phyloP scores from a whole-genome alignment of 2,888 invertebrate species.

The Acholoe squamosa region DNA sequence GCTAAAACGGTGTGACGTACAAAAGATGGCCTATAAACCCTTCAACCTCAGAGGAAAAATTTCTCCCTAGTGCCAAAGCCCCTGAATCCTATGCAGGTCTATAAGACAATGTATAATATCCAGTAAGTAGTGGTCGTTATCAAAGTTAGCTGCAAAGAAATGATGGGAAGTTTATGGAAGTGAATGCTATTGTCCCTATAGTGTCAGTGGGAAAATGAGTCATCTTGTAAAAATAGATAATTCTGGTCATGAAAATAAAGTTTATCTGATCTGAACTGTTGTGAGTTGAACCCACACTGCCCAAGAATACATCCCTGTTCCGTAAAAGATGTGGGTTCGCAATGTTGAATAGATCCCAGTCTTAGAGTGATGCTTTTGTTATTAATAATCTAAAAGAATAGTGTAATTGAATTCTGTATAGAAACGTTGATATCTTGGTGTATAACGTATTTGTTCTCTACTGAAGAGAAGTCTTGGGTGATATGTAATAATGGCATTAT shows the following conservation, averaged over 20 bases:
- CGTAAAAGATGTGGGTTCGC: neutral
- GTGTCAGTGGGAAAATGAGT: neutral
- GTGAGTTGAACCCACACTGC: neutral
- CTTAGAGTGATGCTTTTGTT: neutral
- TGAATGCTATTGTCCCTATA: neutral
- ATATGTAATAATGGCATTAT: neutral
- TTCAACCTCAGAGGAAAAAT: neutral
- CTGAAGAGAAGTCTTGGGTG: neutral
- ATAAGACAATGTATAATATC: neutral
- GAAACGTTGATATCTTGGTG: neutral
- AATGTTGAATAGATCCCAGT: neutral
- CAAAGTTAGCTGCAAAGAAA: neutral
- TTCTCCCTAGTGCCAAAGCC: conserved; percentile 48
- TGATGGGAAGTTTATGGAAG: neutral
- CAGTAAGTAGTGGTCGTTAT: neutral
- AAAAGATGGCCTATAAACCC: neutral
- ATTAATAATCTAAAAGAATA: neutral
- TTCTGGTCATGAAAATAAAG: neutral
- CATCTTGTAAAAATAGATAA: neutral
- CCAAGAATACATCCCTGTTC: neutral
- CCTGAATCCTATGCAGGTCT: neutral
- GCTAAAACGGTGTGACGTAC: neutral
- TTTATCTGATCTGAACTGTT: neutral
- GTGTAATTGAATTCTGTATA: neutral
- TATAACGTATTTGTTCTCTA: neutral